Base-by-base conservation (phyloP, 2,113 vertebrate genomes). In the mouse (Mus musculus) region DNA sequence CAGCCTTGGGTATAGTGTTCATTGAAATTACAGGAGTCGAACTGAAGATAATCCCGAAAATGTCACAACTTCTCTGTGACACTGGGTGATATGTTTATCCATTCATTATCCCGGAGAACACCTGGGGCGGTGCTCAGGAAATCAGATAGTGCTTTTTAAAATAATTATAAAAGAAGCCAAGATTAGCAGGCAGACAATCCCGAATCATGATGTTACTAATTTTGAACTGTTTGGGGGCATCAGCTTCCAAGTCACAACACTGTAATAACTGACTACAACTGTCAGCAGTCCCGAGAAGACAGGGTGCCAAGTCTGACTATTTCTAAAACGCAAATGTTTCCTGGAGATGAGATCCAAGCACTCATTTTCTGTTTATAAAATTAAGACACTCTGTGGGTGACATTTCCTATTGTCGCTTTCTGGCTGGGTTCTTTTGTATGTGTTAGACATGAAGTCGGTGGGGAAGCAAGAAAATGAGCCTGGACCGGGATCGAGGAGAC, bases 51-150 rank as follows among this genome's bases (percentile, higher is more conserved):
- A 98, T 99, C 99, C 99, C 97, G 98, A 98, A 99, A 99, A 99
- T 99, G 98, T 99, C 98, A 99, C 98, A 98, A 98, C 93, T 96
- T 97, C 97, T 98, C 98, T 96, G 96, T 98, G 98, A 97, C 98
- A 98, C 97, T 98, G 97, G 98, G 96, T 99, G 98, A 99, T 99
- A 98, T 98, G 98, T 98, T 98, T 99, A 99, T 99, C 98, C 98
- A 98, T 99, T 98, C 98, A 98, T 99, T 99, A 99, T 99, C 98
- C 97, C 96, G 42, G 90, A 97, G 97, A 99, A 98, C 98, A 99
- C 98, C 98, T 99, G 98, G 98, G 98, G 98, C 97, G 98, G 97
- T 97, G 89, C 96, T 98, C 96, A 98, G 98, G 96, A 98, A 98
- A 98, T 98, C 98, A 93, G 49, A 77, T 82, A 84, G 56, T 86